Percentiles rank a stretch among this genome's conserved stretches.
Conservation (phyloP, 2,797 vertebrate species). For the Huso huso region DNA sequence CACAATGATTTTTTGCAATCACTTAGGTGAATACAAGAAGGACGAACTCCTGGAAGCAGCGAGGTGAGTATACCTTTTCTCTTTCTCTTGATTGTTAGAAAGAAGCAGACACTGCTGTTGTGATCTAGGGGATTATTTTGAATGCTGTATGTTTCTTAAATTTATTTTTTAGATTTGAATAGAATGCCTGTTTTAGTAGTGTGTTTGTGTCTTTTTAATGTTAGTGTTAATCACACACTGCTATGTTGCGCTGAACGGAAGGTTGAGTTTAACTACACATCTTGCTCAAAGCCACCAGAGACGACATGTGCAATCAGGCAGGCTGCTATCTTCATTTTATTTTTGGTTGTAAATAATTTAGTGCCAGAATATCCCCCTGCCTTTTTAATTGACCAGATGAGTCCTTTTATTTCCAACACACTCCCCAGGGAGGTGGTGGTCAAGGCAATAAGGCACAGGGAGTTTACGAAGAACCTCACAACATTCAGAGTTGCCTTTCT, state of each 20-base stretch:
- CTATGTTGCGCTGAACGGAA: neutral
- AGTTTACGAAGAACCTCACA: neutral
- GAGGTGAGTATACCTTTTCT: constrained; percentile 73
- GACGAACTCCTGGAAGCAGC: constrained; percentile 99
- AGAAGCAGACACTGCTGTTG: too few species aligned
- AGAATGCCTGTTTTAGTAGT: too few species aligned
- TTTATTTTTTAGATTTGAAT: too few species aligned
- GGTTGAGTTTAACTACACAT: constrained; percentile 20
- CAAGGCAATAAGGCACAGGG: neutral
- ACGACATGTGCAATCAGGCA: constrained; percentile 31
- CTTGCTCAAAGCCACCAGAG: constrained; percentile 42
- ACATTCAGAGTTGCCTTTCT: too few species aligned
- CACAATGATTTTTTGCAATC: constrained; percentile 98
- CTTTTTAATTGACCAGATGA: constrained; percentile 10
- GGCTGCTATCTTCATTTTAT: constrained; percentile 5
- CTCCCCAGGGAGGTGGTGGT: constrained; percentile 23
- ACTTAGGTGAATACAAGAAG: constrained; percentile 99
- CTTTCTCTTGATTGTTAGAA: too few species aligned
- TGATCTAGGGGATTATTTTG: too few species aligned
- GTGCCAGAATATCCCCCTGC: constrained; percentile 23
- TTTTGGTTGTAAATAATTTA: constrained; percentile 32
- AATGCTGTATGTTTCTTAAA: too few species aligned
- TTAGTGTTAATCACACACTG: neutral
- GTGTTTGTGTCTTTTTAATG: neutral
- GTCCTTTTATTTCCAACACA: constrained; percentile 24